phyloP scores from a whole-genome alignment of 2,797 vertebrate species.

The Sebastes ruberrimus region DNA sequence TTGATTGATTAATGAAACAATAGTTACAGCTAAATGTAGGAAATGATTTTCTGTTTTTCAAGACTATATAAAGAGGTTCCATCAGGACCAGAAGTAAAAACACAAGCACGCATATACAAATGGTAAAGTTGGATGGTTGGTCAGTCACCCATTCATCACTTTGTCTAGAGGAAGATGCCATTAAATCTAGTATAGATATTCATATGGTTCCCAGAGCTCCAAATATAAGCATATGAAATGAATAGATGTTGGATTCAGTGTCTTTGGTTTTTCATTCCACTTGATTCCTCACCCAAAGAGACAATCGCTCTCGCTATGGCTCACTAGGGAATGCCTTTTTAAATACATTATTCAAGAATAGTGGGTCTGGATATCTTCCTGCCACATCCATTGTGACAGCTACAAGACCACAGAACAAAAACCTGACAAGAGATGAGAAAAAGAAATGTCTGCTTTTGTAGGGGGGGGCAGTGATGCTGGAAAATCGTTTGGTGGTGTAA shows the following conservation, averaged over 20 bases:
- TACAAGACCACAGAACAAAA: conserved; percentile 19
- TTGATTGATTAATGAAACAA: too few relatives aligned
- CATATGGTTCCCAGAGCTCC: neutral
- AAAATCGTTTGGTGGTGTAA: neutral
- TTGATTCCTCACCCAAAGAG: conserved; percentile 8
- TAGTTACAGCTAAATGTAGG: neutral
- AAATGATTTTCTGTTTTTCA: neutral
- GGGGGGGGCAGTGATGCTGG: neutral
- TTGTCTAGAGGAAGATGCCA: neutral
- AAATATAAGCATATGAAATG: neutral
- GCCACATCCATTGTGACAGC: neutral
- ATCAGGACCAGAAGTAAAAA: neutral
- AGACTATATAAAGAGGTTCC: neutral
- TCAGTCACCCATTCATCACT: neutral
- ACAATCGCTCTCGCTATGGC: neutral
- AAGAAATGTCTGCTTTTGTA: neutral
- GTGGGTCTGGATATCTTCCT: conserved; percentile 21
- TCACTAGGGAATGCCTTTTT: neutral
- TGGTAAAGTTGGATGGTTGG: neutral
- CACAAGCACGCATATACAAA: too few relatives aligned
- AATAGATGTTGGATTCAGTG: neutral
- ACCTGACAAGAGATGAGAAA: neutral
- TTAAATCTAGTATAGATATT: neutral
- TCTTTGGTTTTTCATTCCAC: conserved; percentile 4
- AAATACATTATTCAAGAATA: neutral